These are phyloP conservation scores for Meganola albula DNA, from an alignment of 2,888 invertebrate species.

Conservation along the genomic window DNA sequence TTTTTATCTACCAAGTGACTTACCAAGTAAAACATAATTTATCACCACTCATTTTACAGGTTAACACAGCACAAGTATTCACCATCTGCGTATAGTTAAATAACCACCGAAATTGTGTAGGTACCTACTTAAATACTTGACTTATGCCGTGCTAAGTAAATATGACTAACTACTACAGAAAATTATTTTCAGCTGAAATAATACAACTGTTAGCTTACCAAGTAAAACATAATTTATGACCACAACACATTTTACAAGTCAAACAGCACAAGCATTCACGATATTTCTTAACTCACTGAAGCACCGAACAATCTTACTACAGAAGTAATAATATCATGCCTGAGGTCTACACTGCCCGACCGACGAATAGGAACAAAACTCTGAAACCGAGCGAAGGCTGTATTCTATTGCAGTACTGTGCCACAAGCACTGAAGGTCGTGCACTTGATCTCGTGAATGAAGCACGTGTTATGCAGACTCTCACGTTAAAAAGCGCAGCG, in stretches of 20 bases:
- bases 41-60: too few relatives aligned
- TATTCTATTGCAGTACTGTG: constrained; percentile 38
- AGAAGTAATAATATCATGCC: constrained; percentile 14
- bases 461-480: too few relatives aligned
- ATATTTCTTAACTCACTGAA: constrained; percentile 12
- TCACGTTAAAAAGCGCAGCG: too few relatives aligned
- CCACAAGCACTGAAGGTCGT: constrained; percentile 30
- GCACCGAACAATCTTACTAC: constrained; percentile 10
- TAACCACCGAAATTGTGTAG: too few relatives aligned
- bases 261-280: constrained; percentile 23
- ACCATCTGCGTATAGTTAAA: too few relatives aligned
- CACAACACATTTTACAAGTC: constrained; percentile 21
- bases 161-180: too few relatives aligned
- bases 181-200: too few relatives aligned
- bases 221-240: constrained; percentile 13
- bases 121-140: too few relatives aligned
- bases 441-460: constrained; percentile 8
- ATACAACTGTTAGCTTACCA: constrained; percentile 23
- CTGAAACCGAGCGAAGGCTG: constrained; percentile 42
- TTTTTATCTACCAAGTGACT: too few relatives aligned
- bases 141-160: too few relatives aligned
- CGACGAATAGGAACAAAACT: constrained; percentile 43
- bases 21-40: too few relatives aligned
- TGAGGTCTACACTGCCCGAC: constrained; percentile 42
- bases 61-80: too few relatives aligned